Percentiles rank a stretch among this genome's conserved stretches.
Evolutionary conservation across 30 jellyfish, hydroid and myxozoan genomes (phyloP).

Genomic region (Clytia hemisphaerica): DNA sequence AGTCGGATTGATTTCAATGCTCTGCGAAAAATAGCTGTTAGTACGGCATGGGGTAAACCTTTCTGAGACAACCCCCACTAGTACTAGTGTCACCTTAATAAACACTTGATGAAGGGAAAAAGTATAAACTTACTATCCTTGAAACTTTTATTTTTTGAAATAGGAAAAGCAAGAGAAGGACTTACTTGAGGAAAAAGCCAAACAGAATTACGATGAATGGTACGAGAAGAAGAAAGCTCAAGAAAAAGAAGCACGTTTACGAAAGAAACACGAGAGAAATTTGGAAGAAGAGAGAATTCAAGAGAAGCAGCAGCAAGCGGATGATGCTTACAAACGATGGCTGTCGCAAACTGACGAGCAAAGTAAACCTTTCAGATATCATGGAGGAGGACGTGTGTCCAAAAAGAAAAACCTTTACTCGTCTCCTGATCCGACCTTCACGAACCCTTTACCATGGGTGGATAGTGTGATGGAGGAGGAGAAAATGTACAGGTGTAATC

Average conservation of each 20-base stretch:
- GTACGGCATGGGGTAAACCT: too few relatives aligned
- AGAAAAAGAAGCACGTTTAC: conserved; percentile 8
- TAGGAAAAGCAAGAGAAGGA: conserved; percentile 42
- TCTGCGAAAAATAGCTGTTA: too few relatives aligned
- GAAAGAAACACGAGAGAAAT: background rate
- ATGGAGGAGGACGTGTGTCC: background rate
- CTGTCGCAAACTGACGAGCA: background rate
- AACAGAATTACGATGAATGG: conserved; percentile 40
- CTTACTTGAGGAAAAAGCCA: conserved; percentile 19
- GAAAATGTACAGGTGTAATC: background rate
- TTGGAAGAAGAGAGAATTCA: background rate
- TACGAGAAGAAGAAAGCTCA: conserved; percentile 10
- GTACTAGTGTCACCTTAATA: too few relatives aligned
- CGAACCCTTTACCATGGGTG: conserved; percentile 67
- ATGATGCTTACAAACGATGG: conserved; percentile 46
- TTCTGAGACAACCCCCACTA: too few relatives aligned
- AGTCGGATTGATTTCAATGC: background rate
- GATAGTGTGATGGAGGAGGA: background rate
- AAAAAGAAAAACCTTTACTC: background rate
- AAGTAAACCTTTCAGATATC: background rate
- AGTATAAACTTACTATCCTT: too few relatives aligned
- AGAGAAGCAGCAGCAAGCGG: conserved; percentile 9
- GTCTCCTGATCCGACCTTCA: conserved; percentile 44
- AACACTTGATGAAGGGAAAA: too few relatives aligned
- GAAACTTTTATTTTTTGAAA: background rate